Evolutionary conservation across 2,888 invertebrate species (phyloP).

Genomic region (Hemicrepidius hirtus): DNA sequence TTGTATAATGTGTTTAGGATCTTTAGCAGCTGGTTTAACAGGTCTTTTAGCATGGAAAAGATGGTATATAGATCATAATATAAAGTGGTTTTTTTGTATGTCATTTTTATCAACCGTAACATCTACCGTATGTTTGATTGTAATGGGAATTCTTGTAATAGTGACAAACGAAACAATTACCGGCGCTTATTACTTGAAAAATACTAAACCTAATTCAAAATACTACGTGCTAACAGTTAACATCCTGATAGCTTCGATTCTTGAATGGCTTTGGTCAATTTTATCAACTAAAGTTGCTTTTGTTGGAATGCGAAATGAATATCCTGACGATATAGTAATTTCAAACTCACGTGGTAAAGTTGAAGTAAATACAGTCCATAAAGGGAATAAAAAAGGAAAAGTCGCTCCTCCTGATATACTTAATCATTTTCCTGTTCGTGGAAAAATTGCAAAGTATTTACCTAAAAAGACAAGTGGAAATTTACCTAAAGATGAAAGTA

Average conservation of each 20-base stretch:
- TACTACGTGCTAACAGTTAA: slow-evolving; percentile 75
- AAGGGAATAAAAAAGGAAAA: slow-evolving; percentile 74
- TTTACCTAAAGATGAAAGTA: slow-evolving; percentile 69
- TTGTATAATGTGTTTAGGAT: slow-evolving; percentile 73
- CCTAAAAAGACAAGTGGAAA: slow-evolving; percentile 64
- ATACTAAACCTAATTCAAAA: slow-evolving; percentile 58
- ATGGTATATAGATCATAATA: slow-evolving; percentile 82
- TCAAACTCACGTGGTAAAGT: slow-evolving; percentile 73
- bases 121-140: slow-evolving; percentile 68
- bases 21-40: slow-evolving; percentile 73
- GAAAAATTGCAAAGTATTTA: slow-evolving; percentile 75
- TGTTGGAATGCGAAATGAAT: slow-evolving; percentile 77
- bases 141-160: slow-evolving; percentile 55
- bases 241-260: slow-evolving; percentile 75
- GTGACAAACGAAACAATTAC: slow-evolving; percentile 38
- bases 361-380: slow-evolving; percentile 75
- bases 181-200: slow-evolving; percentile 13
- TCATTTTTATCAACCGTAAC: slow-evolving; percentile 73
- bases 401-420: slow-evolving; percentile 75
- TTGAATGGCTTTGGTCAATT: slow-evolving; percentile 78
- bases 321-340: slow-evolving; percentile 74
- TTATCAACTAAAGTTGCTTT: slow-evolving; percentile 77
- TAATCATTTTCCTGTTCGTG: slow-evolving; percentile 74
- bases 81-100: slow-evolving; percentile 77
- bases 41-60: slow-evolving; percentile 78